Evolutionary conservation across 1,140 invertebrate species (phyloP), one percentile per base, ranked within the genome.

Genomic region (Neocloeon triangulifer): DNA sequence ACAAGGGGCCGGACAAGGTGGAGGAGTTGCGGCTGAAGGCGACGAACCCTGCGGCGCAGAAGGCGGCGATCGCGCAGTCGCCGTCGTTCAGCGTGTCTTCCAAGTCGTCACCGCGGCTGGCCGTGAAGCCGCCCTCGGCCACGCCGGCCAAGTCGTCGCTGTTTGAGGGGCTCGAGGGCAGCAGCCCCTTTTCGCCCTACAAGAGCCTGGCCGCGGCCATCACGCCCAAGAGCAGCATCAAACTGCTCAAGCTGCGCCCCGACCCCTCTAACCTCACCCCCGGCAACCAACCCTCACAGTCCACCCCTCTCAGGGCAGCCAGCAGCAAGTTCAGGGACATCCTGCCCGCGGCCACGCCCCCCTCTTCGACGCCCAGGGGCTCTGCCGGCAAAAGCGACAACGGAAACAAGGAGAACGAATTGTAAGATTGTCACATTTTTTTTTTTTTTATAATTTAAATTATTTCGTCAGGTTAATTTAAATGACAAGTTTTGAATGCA

Each of bases 1-100:
- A 28, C 32, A 64, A 58, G 58, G 58, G 23, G 59, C 60, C 25
- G 53, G 64, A 9, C 2, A 73, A 71, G 44, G 51, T 62, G 18
- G 73, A 78, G 39, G 69, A 73, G 33, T 44, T 75, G n/a, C n/a
- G n/a, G 8, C 50, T 75, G n/a, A 74, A 75, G 44, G 69, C 75
- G 10, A 69, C 72, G 1, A 76, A 74, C 53, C 61, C 71, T 5
- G 50, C 61, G 5, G 64, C 72, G 8, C 69, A 73, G 44, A 69
- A 69, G 46, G 45, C 70, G 30, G 45, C 69, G 25, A 38, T 58
- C 38, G 48, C 69, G 29, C 45, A 41, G 48, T 46, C 35, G 53
- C 9, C 46, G 62, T 39, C 52, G 52, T 58, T 61, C 38, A 77
- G 73, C 55, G 59, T 78, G n/a, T 63, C 62, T 4, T 53, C 62